Percentiles rank a stretch among this genome's conserved stretches.
Conservation (phyloP, 2,888 invertebrate genomes). For the Heteromyza rotundicornis region DNA sequence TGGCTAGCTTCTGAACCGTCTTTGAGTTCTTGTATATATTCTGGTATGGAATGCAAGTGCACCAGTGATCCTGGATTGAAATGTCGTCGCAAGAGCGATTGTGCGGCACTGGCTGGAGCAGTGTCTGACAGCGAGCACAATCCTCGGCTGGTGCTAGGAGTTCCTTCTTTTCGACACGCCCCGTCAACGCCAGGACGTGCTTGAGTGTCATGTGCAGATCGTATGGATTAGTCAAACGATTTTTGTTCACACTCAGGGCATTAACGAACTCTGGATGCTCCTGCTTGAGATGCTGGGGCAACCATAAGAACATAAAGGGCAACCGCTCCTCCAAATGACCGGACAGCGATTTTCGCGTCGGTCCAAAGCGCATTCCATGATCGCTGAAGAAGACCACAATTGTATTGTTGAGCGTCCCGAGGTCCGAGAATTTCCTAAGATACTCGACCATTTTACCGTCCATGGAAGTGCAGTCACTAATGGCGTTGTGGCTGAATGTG, state of each 20-base stretch:
- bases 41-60: slow-evolving; percentile 72
- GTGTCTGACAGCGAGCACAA: slow-evolving; percentile 72
- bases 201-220: slow-evolving; percentile 77
- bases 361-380: slow-evolving; percentile 80
- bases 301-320: slow-evolving; percentile 74
- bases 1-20: slow-evolving; percentile 66
- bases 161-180: slow-evolving; percentile 50
- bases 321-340: slow-evolving; percentile 81
- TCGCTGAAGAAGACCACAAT: slow-evolving; percentile 79
- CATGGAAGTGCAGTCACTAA: slow-evolving; percentile 72
- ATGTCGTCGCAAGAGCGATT: slow-evolving; percentile 74
- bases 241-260: slow-evolving; percentile 69
- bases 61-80: slow-evolving; percentile 76
- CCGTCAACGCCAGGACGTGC: slow-evolving; percentile 68
- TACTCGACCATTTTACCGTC: slow-evolving; percentile 70
- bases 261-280: slow-evolving; percentile 66
- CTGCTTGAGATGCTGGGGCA: slow-evolving; percentile 69
- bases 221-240: slow-evolving; percentile 75
- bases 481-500: slow-evolving; percentile 75
- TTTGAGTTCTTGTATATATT: slow-evolving; percentile 60
- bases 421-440: slow-evolving; percentile 67
- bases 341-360: slow-evolving; percentile 70
- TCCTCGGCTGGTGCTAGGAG: slow-evolving; percentile 60
- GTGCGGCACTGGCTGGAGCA: slow-evolving; percentile 67
- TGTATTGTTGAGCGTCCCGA: slow-evolving; percentile 69